Conservation (phyloP, 2,113 vertebrate genomes). For the Ovis canadensis region DNA sequence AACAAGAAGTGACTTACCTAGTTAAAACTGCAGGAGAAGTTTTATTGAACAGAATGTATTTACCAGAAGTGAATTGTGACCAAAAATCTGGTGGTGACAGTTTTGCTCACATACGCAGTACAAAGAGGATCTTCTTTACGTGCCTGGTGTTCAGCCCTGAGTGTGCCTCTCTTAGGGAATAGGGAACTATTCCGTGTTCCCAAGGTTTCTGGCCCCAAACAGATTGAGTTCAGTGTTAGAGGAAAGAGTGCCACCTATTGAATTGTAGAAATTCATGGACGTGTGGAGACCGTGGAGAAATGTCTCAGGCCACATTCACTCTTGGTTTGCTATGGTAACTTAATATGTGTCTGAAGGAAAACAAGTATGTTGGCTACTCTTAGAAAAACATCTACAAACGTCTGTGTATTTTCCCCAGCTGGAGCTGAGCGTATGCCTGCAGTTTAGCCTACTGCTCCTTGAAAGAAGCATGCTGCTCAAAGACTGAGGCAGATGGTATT, state of each 20-base stretch:
- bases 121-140: background rate
- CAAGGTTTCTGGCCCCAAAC: background rate
- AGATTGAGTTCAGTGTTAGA: background rate
- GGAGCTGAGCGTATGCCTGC: slow-evolving; percentile 49
- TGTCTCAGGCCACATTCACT: slow-evolving; percentile 35
- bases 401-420: slow-evolving; percentile 65
- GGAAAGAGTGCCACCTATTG: slow-evolving; percentile 40
- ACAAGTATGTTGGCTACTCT: slow-evolving; percentile 30
- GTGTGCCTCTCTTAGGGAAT: background rate
- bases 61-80: background rate
- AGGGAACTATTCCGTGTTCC: background rate
- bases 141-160: background rate
- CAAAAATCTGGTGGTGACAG: background rate
- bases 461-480: slow-evolving; percentile 58
- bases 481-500: slow-evolving; percentile 70
- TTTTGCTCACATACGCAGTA: background rate
- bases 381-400: slow-evolving; percentile 57
- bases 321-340: slow-evolving; percentile 60
- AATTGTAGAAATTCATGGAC: background rate
- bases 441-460: slow-evolving; percentile 57
- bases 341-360: slow-evolving; percentile 56
- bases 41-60: background rate
- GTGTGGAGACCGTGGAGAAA: background rate
- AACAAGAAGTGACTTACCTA: background rate
- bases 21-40: background rate